phyloP scores from a whole-genome alignment of 2,888 invertebrate species.

The Tortricodes alternella region DNA sequence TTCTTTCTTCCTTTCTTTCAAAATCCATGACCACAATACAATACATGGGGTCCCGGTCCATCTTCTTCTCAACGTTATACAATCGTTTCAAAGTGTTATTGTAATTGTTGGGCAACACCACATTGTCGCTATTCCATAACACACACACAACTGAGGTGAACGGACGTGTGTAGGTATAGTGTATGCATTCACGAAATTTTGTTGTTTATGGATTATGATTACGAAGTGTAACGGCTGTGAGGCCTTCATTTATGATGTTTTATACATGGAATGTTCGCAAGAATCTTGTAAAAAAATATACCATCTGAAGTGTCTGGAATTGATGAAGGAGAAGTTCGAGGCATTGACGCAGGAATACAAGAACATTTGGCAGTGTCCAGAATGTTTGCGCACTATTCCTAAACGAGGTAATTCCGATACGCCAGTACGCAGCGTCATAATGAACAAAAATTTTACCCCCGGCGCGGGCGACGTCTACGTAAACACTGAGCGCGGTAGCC shows the following conservation, averaged over 20 bases:
- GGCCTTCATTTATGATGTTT: background rate
- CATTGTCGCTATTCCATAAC: background rate
- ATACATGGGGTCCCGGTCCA: background rate
- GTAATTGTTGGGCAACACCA: background rate
- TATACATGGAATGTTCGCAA: background rate
- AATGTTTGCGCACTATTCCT: background rate
- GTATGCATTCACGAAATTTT: background rate
- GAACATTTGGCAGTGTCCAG: background rate
- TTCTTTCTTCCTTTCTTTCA: too few relatives aligned
- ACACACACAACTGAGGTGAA: too few relatives aligned
- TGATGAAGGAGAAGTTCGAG: background rate
- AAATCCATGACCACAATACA: too few relatives aligned
- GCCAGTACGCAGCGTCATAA: background rate
- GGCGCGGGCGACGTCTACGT: background rate
- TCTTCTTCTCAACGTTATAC: background rate
- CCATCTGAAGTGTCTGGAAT: background rate
- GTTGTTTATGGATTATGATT: background rate
- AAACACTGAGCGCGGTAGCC: background rate
- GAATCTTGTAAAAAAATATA: background rate
- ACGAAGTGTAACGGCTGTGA: background rate
- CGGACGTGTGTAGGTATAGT: too few relatives aligned
- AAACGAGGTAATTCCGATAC: background rate
- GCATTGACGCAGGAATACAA: background rate
- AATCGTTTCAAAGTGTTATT: background rate
- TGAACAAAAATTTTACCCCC: background rate